phyloP scores from a whole-genome alignment of 1,140 invertebrate genomes.

The Microplitis demolitor region DNA sequence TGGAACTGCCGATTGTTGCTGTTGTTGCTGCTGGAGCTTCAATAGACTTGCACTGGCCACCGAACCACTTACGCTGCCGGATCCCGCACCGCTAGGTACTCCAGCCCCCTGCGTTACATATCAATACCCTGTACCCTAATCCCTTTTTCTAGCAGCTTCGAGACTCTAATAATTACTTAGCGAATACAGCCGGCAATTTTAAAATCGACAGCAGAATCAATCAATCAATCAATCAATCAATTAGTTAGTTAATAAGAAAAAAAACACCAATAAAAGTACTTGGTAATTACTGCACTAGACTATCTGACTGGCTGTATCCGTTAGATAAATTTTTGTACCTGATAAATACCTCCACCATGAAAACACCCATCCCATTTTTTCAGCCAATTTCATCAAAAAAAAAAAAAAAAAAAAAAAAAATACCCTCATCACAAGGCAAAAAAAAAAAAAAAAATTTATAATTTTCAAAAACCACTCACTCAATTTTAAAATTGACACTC shows the following conservation, averaged over 20 bases:
- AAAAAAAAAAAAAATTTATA: not conserved
- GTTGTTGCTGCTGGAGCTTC: conserved; percentile 59
- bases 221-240: too few relatives aligned
- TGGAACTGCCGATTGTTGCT: conserved; percentile 50
- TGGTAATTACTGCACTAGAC: not conserved
- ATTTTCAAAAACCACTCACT: not conserved
- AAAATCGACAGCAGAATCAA: not conserved
- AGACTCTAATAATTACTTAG: not conserved
- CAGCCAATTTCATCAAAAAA: not conserved
- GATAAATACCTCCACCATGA: conserved; percentile 23
- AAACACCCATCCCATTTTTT: conserved; percentile 14
- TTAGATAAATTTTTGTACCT: conserved; percentile 12
- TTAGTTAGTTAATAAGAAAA: too few relatives aligned
- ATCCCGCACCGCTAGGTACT: conserved; percentile 52
- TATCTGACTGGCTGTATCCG: conserved; percentile 11
- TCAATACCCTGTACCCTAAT: conserved; percentile 49
- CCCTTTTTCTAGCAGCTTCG: conserved; percentile 28
- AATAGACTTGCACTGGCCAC: conserved; percentile 58
- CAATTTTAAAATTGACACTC: conserved; percentile 20
- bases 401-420: not conserved
- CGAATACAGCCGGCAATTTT: not conserved
- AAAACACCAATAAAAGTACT: too few relatives aligned
- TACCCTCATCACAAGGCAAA: conserved; percentile 11
- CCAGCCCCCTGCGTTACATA: conserved; percentile 55
- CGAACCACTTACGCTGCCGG: conserved; percentile 55